Base-by-base conservation (phyloP, 2,797 vertebrate species). In the Enteromius argenteus region DNA sequence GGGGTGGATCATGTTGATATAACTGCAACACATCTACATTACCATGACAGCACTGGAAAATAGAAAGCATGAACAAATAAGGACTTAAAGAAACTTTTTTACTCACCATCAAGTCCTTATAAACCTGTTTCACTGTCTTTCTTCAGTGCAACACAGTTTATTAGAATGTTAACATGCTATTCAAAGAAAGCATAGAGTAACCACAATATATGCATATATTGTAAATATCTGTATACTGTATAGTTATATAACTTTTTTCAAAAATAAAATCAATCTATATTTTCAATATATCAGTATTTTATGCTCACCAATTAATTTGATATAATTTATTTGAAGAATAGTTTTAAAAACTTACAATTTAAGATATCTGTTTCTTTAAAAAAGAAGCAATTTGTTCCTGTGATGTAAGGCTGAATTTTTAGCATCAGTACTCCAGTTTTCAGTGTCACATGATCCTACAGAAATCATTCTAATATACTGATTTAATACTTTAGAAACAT, bases 1-100 rank as follows among this genome's bases (percentile, higher is more conserved):
- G n/a, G 13, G 7, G 42, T 35, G 42, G 71, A 76, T 69, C 80
- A 49, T 27, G 51, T 68, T 73, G 69, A 23, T 73, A 37, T 27
- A 80, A 80, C 46, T 42, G 49, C 17, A 69, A 69, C 69, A 81
- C 14, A 44, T 35, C 39, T 81, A 42, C 11, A 81, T 62, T 79
- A 37, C 15, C 30, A 53, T 49, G 46, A 49, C 46, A 74, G 10
- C 46, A 53, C 21, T 76, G 35, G 39, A 62, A 77, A 62, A 62
- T 44, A 14, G 15, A 39, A 44, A 21, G 9, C 23, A 14, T 44
- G 15, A 77, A 77, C 17, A 62, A 77, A 60, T 23, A 60, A 77
- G 4, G n/a, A 30, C 8, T 60, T 77, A 27, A 30, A 44, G 15
- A 5, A 23, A 42, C n/a, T n/a, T n/a, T n/a, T 32, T 51, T 21